Evolutionary conservation across 2,797 vertebrate species (phyloP), one percentile per base, ranked within the genome.

Genomic region (Luscinia megarhynchos): DNA sequence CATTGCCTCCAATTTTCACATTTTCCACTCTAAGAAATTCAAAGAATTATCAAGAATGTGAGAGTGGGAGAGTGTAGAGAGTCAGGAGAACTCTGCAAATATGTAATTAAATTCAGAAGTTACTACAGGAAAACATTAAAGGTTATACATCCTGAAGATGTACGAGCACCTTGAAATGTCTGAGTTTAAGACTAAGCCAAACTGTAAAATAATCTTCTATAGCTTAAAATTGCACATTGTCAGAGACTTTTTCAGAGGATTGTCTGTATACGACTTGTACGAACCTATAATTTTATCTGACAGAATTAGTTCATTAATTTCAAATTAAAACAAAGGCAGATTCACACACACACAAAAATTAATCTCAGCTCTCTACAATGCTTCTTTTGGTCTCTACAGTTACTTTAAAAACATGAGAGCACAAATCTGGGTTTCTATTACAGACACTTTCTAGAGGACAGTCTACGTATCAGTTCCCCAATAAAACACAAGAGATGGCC

Each of bases 211-310:
- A 66, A 70, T 48, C 46, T 57, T 89, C 55, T 38, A 48, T 20
- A 69, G 43, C 14, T 84, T 79, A 67, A 89, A 90, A 92, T 51
- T 72, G 58, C 69, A 75, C 11, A 62, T 23, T 64, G 80, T 54
- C 76, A 91, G 64, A 84, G 30, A 63, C 18, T n/a, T 86, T 83
- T 72, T 80, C 53, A 90, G 17, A 84, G 63, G 22, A 70, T 19
- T 66, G 36, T 63, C 78, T 86, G 10, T 9, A 19, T 57, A 53
- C 10, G 5, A 89, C 53, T 87, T 73, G 16, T 30, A 59, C 67
- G 69, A 90, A 76, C 59, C 72, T 79, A 10, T 79, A 90, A 90
- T 95, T 96, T 93, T 69, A 59, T 48, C 78, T 89, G 84, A 87
- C 59, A 92, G 43, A 89, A 92, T 68, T 81, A 86, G 46, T 70